Conservation (phyloP, 2,113 vertebrate genomes). For the Dicaeum eximium region DNA sequence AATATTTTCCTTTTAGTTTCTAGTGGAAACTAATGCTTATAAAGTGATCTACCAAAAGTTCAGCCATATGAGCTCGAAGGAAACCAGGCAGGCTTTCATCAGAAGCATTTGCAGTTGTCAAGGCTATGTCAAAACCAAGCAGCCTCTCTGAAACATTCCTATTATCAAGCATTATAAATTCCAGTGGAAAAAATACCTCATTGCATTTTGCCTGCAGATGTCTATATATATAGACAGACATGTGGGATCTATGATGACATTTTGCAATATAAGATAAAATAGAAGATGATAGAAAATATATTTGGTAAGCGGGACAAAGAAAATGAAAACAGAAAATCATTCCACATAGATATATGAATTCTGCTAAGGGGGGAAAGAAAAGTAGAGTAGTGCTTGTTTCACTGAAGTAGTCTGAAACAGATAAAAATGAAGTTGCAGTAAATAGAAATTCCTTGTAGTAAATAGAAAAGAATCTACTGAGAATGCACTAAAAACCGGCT, state of each 20-base stretch:
- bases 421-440: neutral
- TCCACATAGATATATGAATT: neutral
- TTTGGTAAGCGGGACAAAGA: neutral
- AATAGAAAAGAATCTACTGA: neutral
- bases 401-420: neutral
- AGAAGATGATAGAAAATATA: constrained; percentile 37
- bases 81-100: neutral
- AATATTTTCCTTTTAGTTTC: neutral
- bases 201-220: neutral
- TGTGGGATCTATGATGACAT: constrained; percentile 1
- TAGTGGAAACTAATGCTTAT: neutral
- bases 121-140: neutral
- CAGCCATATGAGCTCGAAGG: neutral
- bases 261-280: constrained; percentile 25
- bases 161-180: constrained; percentile 10
- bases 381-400: neutral
- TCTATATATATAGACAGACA: constrained; percentile 10
- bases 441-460: neutral
- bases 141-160: neutral
- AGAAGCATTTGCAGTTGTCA: neutral
- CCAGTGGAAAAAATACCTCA: neutral
- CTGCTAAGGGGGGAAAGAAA: neutral
- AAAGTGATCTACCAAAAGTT: neutral
- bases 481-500: neutral
- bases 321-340: constrained; percentile 39